Conservation (phyloP, 2,888 invertebrate species). For the Phrixothrix hirtus region DNA sequence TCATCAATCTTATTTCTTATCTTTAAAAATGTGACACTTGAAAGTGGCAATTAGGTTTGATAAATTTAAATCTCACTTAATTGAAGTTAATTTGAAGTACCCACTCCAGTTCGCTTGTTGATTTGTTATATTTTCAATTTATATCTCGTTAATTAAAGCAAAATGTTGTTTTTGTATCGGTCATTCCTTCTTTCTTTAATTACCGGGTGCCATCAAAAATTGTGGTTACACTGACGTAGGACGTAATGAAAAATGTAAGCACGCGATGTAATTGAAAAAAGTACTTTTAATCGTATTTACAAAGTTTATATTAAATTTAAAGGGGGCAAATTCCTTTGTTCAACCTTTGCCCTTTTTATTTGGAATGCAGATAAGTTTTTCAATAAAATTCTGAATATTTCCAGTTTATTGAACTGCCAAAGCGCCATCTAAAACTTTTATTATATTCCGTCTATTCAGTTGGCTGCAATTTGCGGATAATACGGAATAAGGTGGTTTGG, state of each 20-base stretch:
- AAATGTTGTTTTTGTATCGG: too few species aligned
- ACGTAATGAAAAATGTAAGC: too few species aligned
- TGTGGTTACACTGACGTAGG: too few species aligned
- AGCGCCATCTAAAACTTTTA: background rate
- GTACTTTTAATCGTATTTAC: too few species aligned
- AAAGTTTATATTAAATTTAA: background rate
- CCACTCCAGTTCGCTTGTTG: too few species aligned
- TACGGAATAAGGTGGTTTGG: background rate
- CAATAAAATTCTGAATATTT: background rate
- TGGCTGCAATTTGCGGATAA: constrained; percentile 2
- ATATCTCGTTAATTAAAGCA: too few species aligned
- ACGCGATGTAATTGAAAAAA: too few species aligned
- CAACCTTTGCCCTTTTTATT: background rate
- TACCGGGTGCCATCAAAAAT: too few species aligned
- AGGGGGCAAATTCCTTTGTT: background rate
- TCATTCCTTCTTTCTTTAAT: too few species aligned
- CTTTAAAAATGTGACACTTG: background rate
- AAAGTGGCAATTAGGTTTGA: background rate
- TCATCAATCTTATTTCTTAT: background rate
- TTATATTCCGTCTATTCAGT: background rate
- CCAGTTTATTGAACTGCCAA: background rate
- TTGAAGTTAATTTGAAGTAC: background rate
- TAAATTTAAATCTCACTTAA: background rate
- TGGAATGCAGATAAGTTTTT: background rate
- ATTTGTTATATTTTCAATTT: too few species aligned